phyloP scores from a whole-genome alignment of 2,888 invertebrate genomes.

The Epistrophe eligans region DNA sequence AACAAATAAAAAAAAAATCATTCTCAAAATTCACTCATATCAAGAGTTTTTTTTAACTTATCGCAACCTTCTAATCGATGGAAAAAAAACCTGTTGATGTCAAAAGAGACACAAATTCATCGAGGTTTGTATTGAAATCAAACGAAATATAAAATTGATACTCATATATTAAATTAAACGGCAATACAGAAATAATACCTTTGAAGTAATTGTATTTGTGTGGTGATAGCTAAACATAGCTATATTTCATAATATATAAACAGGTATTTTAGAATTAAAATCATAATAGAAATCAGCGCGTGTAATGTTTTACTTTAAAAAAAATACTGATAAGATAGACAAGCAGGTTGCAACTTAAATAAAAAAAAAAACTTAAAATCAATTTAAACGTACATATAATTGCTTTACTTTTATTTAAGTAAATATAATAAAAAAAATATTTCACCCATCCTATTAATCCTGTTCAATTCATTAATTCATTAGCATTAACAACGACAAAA shows the following conservation, averaged over 20 bases:
- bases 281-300: conserved; percentile 33
- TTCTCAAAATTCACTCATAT: conserved; percentile 28
- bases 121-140: conserved; percentile 12
- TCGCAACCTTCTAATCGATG: conserved; percentile 55
- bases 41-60: conserved; percentile 40
- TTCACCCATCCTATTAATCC: background rate
- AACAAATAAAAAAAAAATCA: conserved; percentile 18
- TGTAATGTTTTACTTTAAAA: conserved; percentile 29
- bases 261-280: conserved; percentile 28
- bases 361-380: background rate
- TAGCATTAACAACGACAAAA: background rate
- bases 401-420: background rate
- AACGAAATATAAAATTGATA: background rate
- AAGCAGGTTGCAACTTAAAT: background rate
- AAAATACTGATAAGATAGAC: conserved; percentile 58
- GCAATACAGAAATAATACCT: background rate
- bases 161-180: conserved; percentile 56
- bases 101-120: conserved; percentile 51
- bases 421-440: background rate
- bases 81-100: conserved; percentile 52
- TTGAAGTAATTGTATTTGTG: conserved; percentile 50
- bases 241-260: background rate
- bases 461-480: background rate
- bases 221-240: background rate
- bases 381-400: background rate